A percentile compares a stretch with the other conserved stretches of the same genome.
phyloP scores from a whole-genome alignment of 37 sponge, comb jelly and placozoan species.

The Aphrocallistes beatrix region DNA sequence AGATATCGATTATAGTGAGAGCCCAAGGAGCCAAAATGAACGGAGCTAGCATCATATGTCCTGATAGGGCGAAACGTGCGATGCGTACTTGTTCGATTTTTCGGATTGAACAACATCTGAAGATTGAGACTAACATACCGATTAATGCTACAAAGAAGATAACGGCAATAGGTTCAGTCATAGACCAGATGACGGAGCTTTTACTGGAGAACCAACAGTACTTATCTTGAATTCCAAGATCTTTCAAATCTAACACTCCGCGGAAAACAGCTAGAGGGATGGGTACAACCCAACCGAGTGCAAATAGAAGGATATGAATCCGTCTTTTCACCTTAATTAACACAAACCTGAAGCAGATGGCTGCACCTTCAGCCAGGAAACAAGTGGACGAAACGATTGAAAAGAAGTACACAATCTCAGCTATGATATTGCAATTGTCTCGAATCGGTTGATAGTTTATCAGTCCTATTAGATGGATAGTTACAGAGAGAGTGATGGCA shows the following conservation, averaged over 20 bases:
- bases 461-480: background rate
- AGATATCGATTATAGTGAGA: background rate
- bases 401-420: background rate
- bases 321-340: background rate
- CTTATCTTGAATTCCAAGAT: background rate
- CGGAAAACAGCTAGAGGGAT: background rate
- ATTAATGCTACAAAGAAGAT: slow-evolving; percentile 6
- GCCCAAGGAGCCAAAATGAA: background rate
- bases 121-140: background rate
- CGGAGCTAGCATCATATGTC: background rate
- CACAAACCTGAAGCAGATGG: slow-evolving; percentile 9
- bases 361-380: background rate
- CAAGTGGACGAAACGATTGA: background rate
- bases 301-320: background rate
- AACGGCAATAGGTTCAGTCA: background rate
- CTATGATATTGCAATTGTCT: background rate
- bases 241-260: background rate
- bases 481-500: background rate
- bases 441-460: background rate
- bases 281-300: background rate
- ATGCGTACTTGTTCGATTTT: background rate
- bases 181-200: background rate
- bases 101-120: background rate
- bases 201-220: background rate
- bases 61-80: background rate